These are phyloP conservation scores for Columba janthina DNA, from an alignment of 2,113 vertebrate species.

Conservation along the genomic window DNA sequence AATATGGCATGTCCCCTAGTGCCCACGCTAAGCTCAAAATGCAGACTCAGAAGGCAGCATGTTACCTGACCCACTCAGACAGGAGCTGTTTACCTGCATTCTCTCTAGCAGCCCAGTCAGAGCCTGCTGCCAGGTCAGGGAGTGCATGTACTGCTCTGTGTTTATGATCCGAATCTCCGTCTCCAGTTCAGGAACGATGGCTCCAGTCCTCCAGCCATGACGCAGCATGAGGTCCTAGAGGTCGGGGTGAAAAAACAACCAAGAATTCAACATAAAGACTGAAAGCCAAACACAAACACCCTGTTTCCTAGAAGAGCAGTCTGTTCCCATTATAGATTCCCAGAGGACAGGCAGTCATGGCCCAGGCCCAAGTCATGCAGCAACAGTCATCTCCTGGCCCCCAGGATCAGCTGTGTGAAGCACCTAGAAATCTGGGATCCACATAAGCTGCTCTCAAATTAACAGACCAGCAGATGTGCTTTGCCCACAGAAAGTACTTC, in stretches of 20 bases:
- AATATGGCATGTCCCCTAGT: accelerated
- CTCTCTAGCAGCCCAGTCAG: conserved; percentile 81
- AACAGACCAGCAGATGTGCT: not conserved
- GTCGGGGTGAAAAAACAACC: not conserved
- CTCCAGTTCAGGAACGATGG: conserved; percentile 83
- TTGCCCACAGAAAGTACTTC: not conserved
- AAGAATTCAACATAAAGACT: not conserved
- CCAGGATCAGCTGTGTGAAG: not conserved
- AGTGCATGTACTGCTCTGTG: conserved; percentile 84
- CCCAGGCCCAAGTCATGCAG: not conserved
- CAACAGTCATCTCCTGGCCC: not conserved
- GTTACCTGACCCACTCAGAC: not conserved
- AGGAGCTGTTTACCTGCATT: conserved; percentile 76
- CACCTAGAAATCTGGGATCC: not conserved
- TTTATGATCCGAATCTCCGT: conserved; percentile 83
- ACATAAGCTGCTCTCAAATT: not conserved
- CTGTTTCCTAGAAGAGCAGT: not conserved
- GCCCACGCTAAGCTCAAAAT: not conserved
- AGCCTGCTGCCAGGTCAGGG: conserved; percentile 84
- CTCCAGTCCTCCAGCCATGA: conserved; percentile 83
- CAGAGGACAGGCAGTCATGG: not conserved
- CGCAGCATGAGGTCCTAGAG: conserved; percentile 81
- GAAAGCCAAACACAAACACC: conserved; percentile 5
- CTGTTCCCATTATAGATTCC: not conserved
- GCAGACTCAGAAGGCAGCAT: not conserved